Base-by-base conservation (phyloP, 2,113 vertebrate genomes). In the Oryzias celebensis region DNA sequence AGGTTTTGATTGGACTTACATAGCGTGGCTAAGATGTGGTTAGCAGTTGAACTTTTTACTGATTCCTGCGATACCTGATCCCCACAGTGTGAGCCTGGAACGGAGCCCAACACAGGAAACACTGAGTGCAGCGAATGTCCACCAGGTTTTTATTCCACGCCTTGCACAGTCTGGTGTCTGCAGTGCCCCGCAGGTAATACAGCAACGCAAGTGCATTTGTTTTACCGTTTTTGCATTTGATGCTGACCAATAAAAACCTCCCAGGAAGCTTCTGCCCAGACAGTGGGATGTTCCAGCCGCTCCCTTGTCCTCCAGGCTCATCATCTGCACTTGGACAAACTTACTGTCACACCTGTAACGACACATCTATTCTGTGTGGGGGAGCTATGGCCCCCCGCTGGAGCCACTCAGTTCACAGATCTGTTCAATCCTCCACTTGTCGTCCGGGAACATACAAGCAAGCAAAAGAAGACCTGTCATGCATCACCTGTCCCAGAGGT, bases 101-200 rank as follows among this genome's bases (percentile, higher is more conserved):
- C 90, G 68, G 91, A 95, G 71, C 91, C 93, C 1, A 63, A 86
- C 28, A 45, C 55, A 0, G 67, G 82, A 62, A 82, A 69, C 59
- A 89, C 83, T 1, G 61, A 23, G 3, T 94, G 90, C 57, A 62
- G 82, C 7, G 55, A 85, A 68, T 93, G 91, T 24, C 1, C 65
- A 43, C 77, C 80, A 2, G 92, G 85, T 7, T 83, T 82, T 68
- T 92, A 81, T 78, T 89, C 93, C 50, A 68, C 78, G 14, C 60
- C 83, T 50, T 90, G 82, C 16, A 41, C 78, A 28, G 36, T 48
- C 7, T 76, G 68, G 4, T 93, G 91, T 81, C 85, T 91, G 51
- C 84, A 70, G 43, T 95, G 93, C 85, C 91, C 91, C n/a, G 71
- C 87, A 90, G 94, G 95, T 95, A 84, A 57, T 79, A 10, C 31